A percentile compares a stretch with the other conserved stretches of the same genome.
Conservation (phyloP, 2,888 invertebrate species). For the Yponomeuta plumbellus region DNA sequence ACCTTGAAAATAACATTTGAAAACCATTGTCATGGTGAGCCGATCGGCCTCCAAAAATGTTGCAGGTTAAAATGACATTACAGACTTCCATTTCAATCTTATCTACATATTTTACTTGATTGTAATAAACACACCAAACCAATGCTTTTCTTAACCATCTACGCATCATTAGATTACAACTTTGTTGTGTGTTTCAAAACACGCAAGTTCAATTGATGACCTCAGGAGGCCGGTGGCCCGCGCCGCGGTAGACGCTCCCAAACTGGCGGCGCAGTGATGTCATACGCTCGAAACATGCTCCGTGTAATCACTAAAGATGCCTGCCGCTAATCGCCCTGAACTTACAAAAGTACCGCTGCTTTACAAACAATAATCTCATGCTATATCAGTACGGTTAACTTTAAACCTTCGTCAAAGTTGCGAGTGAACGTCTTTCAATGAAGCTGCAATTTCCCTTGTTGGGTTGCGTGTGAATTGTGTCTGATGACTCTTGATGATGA, state of each 20-base stretch:
- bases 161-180: neutral
- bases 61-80: too few species aligned
- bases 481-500: neutral
- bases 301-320: conserved; percentile 23
- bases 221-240: conserved; percentile 20
- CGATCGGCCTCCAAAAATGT: too few species aligned
- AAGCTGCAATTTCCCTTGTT: neutral
- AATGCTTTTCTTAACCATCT: neutral
- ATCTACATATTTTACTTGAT: neutral
- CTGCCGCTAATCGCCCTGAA: conserved; percentile 11
- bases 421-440: neutral
- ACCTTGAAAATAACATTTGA: too few species aligned
- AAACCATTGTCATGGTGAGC: too few species aligned
- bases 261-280: conserved; percentile 34
- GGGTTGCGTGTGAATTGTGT: neutral
- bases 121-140: neutral
- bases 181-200: neutral
- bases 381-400: neutral
- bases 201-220: conserved; percentile 4
- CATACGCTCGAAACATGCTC: conserved; percentile 31
- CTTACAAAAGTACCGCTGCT: conserved; percentile 16
- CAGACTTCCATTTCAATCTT: too few species aligned
- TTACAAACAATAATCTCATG: conserved; percentile 3
- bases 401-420: neutral
- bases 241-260: conserved; percentile 33